Percentiles rank a stretch among this genome's conserved stretches.
These are phyloP conservation scores for Pterocles burchelli DNA, from an alignment of 2,113 vertebrate genomes.

Conservation along the genomic window DNA sequence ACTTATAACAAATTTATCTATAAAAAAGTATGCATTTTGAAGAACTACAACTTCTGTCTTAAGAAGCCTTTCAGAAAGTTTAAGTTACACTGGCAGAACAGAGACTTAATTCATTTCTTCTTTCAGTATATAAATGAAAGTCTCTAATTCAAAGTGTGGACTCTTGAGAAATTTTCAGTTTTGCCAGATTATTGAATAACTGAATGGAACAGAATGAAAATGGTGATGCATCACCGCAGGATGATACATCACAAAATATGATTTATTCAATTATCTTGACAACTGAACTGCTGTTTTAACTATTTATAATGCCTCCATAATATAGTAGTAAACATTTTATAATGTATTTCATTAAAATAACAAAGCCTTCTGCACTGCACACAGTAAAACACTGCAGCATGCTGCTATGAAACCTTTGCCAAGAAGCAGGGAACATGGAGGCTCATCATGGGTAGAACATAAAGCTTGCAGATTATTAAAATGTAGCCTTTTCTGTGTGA, in stretches of 20 bases:
- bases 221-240: neutral
- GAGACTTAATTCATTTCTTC: neutral
- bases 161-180: neutral
- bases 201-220: neutral
- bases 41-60: neutral
- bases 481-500: neutral
- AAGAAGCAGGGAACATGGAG: neutral
- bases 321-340: constrained; percentile 18
- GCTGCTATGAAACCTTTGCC: neutral
- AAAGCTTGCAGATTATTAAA: neutral
- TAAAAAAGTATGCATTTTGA: neutral
- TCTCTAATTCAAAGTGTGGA: neutral
- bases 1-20: neutral
- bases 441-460: neutral
- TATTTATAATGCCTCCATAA: neutral
- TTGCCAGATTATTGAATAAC: neutral
- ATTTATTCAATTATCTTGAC: neutral
- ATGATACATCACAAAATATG: neutral
- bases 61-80: neutral
- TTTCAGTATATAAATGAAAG: neutral
- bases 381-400: neutral
- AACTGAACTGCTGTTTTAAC: neutral
- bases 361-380: neutral
- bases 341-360: constrained; percentile 4
- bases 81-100: neutral